phyloP scores from a whole-genome alignment of 2,888 invertebrate genomes.

The Coremacera marginata region DNA sequence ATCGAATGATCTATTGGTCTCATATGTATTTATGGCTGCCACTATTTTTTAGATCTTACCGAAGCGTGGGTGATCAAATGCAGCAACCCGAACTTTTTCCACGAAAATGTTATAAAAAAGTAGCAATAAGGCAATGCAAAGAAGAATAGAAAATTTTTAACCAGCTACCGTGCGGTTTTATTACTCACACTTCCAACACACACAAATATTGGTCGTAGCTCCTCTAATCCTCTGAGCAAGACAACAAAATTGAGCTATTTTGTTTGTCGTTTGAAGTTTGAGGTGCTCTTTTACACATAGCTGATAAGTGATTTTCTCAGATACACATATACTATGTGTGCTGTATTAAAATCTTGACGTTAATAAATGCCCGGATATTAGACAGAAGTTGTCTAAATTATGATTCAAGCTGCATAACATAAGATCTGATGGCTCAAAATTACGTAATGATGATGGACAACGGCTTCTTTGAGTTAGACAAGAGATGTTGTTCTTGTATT shows the following conservation, averaged over 20 bases:
- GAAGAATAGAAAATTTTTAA: background rate
- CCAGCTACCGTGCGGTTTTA: slow-evolving; percentile 24
- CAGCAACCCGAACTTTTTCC: slow-evolving; percentile 15
- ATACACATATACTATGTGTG: slow-evolving; percentile 26
- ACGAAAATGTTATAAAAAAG: slow-evolving; percentile 1
- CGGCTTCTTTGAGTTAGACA: slow-evolving; percentile 32
- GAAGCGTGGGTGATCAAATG: slow-evolving; percentile 25
- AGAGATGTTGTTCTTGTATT: background rate
- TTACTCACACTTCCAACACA: slow-evolving; percentile 9
- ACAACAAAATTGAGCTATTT: background rate
- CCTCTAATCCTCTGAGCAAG: background rate
- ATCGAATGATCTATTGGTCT: too few species aligned
- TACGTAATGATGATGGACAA: slow-evolving; percentile 50
- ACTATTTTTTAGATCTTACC: background rate
- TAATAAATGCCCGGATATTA: slow-evolving; percentile 63
- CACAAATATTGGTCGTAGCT: background rate
- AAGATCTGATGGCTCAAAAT: slow-evolving; percentile 11
- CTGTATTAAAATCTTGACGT: slow-evolving; percentile 58
- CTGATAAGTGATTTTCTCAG: slow-evolving; percentile 45
- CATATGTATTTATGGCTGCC: too few species aligned
- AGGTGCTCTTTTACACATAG: slow-evolving; percentile 46
- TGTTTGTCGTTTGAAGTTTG: slow-evolving; percentile 22
- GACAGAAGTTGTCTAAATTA: background rate
- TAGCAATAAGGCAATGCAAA: background rate
- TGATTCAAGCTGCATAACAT: background rate